Base-by-base conservation (phyloP, 2,113 vertebrate genomes). In the Oncorhynchus gorbuscha region DNA sequence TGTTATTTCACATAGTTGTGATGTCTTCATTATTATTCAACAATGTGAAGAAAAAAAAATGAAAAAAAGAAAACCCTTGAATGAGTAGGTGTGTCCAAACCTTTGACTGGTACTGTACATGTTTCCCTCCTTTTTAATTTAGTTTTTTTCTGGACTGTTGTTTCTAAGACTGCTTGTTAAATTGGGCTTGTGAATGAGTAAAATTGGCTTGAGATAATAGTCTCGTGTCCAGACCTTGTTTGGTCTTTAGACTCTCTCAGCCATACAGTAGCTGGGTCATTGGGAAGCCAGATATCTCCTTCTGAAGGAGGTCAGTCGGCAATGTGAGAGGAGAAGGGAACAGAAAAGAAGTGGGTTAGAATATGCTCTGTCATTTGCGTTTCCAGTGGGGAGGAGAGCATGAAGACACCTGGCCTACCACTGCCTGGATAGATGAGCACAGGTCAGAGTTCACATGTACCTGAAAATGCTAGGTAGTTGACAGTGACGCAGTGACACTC, bases 371-470 rank as follows among this genome's bases (percentile, higher is more conserved):
- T 84, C 73, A 82, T 49, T 51, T 55, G 71, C 81, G 76, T 80
- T 72, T 61, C 75, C 71, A 45, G 39, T 7, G 55, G 81, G 24
- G 83, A 83, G 13, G 76, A 20, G 68, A 22, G 20, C 59, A 14
- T 73, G 74, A 75, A 87, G 76, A 85, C 81, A 76, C 81, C 71
- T 80, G 69, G 67, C 30, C 81, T 69, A 18, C 6, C 55, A n/a
- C 76, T 72, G 77, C 76, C 51, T 55, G 81, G 79, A 77, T 72
- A 69, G 79, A 12, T 28, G 62, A 12, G 7, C 69, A 48, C 35
- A 74, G 82, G 85, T 86, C 77, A 87, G 76, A 82, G 74, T 64
- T 88, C 82, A 79, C 83, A 14, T 45, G 80, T 79, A 79, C 76
- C 79, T 81, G 77, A 75, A 85, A 73, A 62, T 59, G 73, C 64